A percentile compares a stretch with the other conserved stretches of the same genome.
These are phyloP conservation scores for Chitala chitala DNA, from an alignment of 2,113 vertebrate genomes.

Conservation along the genomic window DNA sequence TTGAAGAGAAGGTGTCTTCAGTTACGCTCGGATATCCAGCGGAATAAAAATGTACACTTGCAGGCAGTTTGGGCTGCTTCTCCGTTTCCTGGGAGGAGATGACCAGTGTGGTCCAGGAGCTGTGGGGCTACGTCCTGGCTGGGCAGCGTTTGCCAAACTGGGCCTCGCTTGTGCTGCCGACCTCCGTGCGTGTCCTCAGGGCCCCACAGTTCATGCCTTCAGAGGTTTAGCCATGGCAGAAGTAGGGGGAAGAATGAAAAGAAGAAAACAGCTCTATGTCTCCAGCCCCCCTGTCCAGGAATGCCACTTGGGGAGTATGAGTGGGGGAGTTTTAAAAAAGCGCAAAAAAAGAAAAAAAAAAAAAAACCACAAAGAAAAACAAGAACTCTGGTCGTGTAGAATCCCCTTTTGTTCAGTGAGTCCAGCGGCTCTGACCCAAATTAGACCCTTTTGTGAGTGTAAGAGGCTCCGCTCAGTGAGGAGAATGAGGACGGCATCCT, in stretches of 20 bases:
- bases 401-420: conserved; percentile 58
- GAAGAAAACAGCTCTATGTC: conserved; percentile 61
- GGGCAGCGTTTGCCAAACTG: conserved; percentile 68
- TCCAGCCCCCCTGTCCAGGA: conserved; percentile 41
- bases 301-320: background rate
- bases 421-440: conserved; percentile 75
- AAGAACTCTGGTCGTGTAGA: conserved; percentile 62
- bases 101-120: conserved; percentile 48
- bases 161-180: conserved; percentile 66
- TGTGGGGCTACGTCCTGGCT: conserved; percentile 63
- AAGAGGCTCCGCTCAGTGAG: conserved; percentile 62
- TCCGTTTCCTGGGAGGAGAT: conserved; percentile 29
- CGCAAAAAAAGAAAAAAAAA: conserved; percentile 38
- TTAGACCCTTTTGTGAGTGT: conserved; percentile 69
- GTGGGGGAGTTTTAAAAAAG: conserved; percentile 49
- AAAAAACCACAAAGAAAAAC: background rate
- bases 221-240: conserved; percentile 75
- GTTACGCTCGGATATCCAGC: conserved; percentile 73
- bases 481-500: conserved; percentile 61
- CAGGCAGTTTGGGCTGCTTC: conserved; percentile 44
- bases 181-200: conserved; percentile 64
- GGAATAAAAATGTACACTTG: conserved; percentile 30
- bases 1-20: conserved; percentile 71
- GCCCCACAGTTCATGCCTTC: conserved; percentile 80
- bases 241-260: conserved; percentile 74